A percentile compares a stretch with the other conserved stretches of the same genome.
phyloP scores from a whole-genome alignment of 2,888 invertebrate species.

The Crossocerus cetratus region DNA sequence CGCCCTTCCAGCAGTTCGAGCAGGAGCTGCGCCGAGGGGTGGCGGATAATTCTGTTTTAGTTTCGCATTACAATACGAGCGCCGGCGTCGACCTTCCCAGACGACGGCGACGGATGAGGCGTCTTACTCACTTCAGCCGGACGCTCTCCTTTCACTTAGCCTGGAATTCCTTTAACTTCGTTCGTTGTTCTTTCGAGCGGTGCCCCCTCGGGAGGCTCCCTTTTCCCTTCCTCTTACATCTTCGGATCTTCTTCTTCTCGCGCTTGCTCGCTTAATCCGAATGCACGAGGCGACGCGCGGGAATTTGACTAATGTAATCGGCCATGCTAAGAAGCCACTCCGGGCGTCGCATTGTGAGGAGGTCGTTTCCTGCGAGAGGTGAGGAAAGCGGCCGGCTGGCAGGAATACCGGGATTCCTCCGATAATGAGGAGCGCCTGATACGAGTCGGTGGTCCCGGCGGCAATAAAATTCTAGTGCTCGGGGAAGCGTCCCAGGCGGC shows the following conservation, averaged over 20 bases:
- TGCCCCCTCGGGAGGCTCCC: not conserved
- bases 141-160: too few relatives aligned
- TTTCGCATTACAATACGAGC: constrained; percentile 73
- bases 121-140: too few relatives aligned
- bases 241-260: not conserved
- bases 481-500: too few relatives aligned
- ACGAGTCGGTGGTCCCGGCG: too few relatives aligned
- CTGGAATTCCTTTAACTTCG: constrained; percentile 29
- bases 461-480: too few relatives aligned
- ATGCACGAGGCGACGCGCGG: constrained; percentile 44
- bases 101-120: too few relatives aligned
- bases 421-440: too few relatives aligned
- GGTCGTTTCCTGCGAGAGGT: constrained; percentile 48
- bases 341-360: constrained; percentile 60
- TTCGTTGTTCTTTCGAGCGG: constrained; percentile 18
- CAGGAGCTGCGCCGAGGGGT: constrained; percentile 50
- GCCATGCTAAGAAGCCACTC: constrained; percentile 72
- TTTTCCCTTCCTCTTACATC: not conserved
- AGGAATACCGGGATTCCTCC: too few relatives aligned
- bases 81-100: constrained; percentile 32
- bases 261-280: constrained; percentile 30
- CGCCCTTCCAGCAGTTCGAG: constrained; percentile 27
- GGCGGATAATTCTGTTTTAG: constrained; percentile 74
- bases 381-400: too few relatives aligned
- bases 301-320: constrained; percentile 74